A percentile compares a stretch with the other conserved stretches of the same genome.
These are phyloP conservation scores for Xenopus petersii DNA, from an alignment of 2,797 vertebrate species.

Conservation along the genomic window DNA sequence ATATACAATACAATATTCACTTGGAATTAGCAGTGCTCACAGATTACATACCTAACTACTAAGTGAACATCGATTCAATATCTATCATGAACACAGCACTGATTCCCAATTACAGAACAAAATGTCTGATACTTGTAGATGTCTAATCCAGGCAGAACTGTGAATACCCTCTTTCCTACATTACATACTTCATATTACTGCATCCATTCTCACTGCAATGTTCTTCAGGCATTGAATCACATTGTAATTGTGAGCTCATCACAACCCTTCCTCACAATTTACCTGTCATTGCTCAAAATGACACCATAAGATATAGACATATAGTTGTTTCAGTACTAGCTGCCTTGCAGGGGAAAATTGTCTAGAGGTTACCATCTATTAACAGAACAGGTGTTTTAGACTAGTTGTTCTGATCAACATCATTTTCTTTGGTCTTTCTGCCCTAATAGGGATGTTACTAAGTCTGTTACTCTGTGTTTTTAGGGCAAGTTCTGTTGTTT, in stretches of 20 bases:
- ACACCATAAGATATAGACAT: slow-evolving; percentile 39
- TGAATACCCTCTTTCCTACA: slow-evolving; percentile 19
- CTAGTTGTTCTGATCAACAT: slow-evolving; percentile 25
- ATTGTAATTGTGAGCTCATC: slow-evolving; percentile 30
- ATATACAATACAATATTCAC: no score
- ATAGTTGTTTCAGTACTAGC: slow-evolving; percentile 35
- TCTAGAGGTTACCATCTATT: slow-evolving; percentile 26
- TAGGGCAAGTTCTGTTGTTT: no score
- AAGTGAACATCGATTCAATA: no score
- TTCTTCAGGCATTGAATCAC: slow-evolving; percentile 38
- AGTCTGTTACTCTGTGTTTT: no score
- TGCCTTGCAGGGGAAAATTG: slow-evolving; percentile 38
- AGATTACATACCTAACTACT: no score
- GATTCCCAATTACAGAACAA: slow-evolving; percentile 29
- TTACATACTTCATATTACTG: slow-evolving; percentile 11
- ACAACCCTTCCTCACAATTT: slow-evolving; percentile 29
- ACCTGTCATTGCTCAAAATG: slow-evolving; percentile 45
- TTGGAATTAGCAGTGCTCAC: no score
- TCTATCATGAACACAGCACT: background rate
- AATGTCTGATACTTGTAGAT: background rate
- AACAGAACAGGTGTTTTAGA: slow-evolving; percentile 28
- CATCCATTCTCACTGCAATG: slow-evolving; percentile 30
- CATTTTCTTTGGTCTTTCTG: slow-evolving; percentile 28
- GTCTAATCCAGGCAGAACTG: background rate
- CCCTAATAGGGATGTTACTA: background rate